phyloP scores from a whole-genome alignment of 1,140 invertebrate species.

The Euwallacea similis region DNA sequence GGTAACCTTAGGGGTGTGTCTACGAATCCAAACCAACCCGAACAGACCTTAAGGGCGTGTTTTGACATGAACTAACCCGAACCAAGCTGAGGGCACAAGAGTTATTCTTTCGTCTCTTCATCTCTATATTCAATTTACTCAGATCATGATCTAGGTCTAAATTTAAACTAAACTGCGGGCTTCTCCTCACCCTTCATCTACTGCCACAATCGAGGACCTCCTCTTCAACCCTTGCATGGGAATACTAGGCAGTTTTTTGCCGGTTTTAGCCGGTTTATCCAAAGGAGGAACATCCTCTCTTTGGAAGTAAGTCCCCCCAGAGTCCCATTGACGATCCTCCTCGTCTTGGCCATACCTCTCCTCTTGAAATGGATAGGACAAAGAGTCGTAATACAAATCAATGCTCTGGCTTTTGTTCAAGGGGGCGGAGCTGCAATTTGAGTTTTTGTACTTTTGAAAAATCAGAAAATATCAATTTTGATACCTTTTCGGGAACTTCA shows the following conservation, averaged over 20 bases:
- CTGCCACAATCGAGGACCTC: conserved; percentile 54
- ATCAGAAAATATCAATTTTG: neutral
- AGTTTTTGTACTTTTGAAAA: neutral
- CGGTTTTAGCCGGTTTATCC: conserved; percentile 50
- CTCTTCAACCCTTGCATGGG: conserved; percentile 50
- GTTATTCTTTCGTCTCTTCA: no score
- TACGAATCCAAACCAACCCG: no score
- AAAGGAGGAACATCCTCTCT: conserved; percentile 15
- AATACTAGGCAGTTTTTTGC: conserved; percentile 52
- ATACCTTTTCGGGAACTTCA: conserved; percentile 38
- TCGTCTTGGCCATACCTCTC: conserved; percentile 65
- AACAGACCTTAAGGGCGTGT: no score
- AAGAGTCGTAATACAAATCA: conserved; percentile 60
- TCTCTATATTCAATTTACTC: no score
- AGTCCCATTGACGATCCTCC: conserved; percentile 70
- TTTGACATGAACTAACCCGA: no score
- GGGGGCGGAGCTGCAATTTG: conserved; percentile 37
- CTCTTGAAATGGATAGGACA: conserved; percentile 57
- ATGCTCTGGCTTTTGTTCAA: conserved; percentile 45
- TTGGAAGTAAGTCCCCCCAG: conserved; percentile 58
- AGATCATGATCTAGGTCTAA: no score
- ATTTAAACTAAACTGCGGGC: no score
- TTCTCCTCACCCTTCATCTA: conserved; percentile 34
- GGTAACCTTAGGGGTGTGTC: no score
- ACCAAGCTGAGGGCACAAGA: no score